phyloP scores from a whole-genome alignment of 2,888 invertebrate species.

The Epirrhoe alternata region DNA sequence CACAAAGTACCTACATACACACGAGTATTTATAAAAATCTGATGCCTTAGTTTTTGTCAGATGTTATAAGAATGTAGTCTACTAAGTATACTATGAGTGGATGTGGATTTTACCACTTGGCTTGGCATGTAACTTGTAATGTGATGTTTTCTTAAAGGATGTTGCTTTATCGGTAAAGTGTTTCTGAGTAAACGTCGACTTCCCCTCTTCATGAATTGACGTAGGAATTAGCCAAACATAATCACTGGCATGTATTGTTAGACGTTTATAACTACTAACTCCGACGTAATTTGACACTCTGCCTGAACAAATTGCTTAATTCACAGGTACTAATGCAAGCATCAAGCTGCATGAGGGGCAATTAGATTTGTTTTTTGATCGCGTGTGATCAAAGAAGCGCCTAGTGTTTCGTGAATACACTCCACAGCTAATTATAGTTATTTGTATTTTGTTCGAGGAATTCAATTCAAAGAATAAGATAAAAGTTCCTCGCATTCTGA shows the following conservation, averaged over 20 bases:
- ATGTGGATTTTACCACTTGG: background rate
- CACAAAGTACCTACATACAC: too few species aligned
- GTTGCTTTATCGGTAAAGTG: slow-evolving; percentile 23
- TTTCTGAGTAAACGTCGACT: slow-evolving; percentile 22
- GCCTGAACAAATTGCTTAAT: slow-evolving; percentile 2
- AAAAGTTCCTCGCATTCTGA: too few species aligned
- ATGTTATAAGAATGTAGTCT: too few species aligned
- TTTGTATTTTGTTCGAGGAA: background rate
- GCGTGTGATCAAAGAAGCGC: slow-evolving; percentile 7
- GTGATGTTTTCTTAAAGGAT: slow-evolving; percentile 14
- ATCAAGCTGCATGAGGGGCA: background rate
- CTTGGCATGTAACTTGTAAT: background rate
- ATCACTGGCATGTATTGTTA: background rate
- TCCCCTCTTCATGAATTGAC: slow-evolving; percentile 17
- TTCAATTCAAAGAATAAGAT: background rate
- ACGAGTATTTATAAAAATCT: too few species aligned
- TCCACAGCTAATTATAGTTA: background rate
- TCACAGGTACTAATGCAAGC: background rate
- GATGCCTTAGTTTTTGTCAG: too few species aligned
- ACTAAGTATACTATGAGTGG: background rate
- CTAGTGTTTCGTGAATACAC: background rate
- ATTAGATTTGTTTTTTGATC: slow-evolving; percentile 4
- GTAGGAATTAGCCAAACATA: slow-evolving; percentile 14
- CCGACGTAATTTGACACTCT: background rate
- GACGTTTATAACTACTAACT: background rate